phyloP scores from a whole-genome alignment of 2,113 vertebrate genomes.

The Apaloderma vittatum region DNA sequence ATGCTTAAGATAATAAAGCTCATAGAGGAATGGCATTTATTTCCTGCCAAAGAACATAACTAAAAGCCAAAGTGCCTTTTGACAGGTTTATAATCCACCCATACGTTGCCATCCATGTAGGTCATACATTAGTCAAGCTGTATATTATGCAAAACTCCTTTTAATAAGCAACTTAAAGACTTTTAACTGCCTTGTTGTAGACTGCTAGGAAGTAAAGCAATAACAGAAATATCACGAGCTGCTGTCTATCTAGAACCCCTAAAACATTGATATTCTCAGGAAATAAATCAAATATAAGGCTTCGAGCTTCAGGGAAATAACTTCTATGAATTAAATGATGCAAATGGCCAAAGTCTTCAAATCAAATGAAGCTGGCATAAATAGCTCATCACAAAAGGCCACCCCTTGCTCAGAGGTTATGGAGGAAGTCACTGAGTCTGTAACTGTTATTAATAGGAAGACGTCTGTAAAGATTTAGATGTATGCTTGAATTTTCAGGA shows the following conservation, averaged over 20 bases:
- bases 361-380: background rate
- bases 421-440: background rate
- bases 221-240: background rate
- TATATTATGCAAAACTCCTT: background rate
- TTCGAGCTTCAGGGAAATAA: background rate
- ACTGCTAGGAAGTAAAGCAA: background rate
- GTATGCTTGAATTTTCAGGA: background rate
- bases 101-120: background rate
- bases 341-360: background rate
- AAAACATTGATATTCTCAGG: background rate
- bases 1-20: conserved; percentile 12
- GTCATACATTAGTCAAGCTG: background rate
- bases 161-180: conserved; percentile 2
- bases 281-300: conserved; percentile 10
- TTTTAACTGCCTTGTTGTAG: background rate
- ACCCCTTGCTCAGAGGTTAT: background rate
- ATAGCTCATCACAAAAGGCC: background rate
- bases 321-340: background rate
- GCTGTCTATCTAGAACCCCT: background rate
- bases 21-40: background rate
- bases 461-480: background rate
- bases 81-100: conserved; percentile 54
- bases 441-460: background rate
- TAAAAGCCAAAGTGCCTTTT: conserved; percentile 42
- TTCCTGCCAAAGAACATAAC: conserved; percentile 4